Base-by-base conservation (phyloP, 2,113 vertebrate genomes). In the Felis chaus region DNA sequence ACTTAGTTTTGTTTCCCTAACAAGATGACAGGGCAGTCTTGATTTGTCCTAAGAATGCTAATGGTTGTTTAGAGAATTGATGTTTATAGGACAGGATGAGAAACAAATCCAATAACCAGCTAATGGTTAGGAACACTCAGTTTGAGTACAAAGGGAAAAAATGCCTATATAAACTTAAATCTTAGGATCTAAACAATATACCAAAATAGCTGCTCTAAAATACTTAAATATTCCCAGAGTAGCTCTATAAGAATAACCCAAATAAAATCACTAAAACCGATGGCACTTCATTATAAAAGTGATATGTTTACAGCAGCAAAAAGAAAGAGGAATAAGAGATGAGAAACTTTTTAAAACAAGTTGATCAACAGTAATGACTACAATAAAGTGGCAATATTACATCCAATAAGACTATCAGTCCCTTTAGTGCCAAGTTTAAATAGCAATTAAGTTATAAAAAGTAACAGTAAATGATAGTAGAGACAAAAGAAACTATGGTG, bases 251-350 rank as follows among this genome's bases (percentile, higher is more conserved):
- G 83, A 97, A 94, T 29, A 29, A 81, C 15, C 66, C 19, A 94
- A 78, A 91, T 73, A 84, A 96, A 95, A 89, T 94, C 93, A 89
- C 53, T 91, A 90, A 92, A 91, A 41, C 21, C 74, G 84, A 69
- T 16, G 7, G 36, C 13, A 63, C 16, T 76, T 84, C 33, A 81
- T 83, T 69, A 80, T 39, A 23, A 81, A 84, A 83, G 21, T 82
- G 36, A 57, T 53, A 65, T 29, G 14, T 78, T 96, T 57, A 86
- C 5, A 95, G 13, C 23, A 79, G 41, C 18, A 89, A 73, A 57
- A 89, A 91, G 29, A 95, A 80, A 76, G 31, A 69, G 48, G 57
- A 94, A 61, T 45, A 66, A 65, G 31, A 90, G 19, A 88, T 7
- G 69, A 84, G 65, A 91, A 87, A 81, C 39, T 65, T 94, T 57